Conservation (phyloP, 2,888 invertebrate species). For the Pogonocherus hispidulus region DNA sequence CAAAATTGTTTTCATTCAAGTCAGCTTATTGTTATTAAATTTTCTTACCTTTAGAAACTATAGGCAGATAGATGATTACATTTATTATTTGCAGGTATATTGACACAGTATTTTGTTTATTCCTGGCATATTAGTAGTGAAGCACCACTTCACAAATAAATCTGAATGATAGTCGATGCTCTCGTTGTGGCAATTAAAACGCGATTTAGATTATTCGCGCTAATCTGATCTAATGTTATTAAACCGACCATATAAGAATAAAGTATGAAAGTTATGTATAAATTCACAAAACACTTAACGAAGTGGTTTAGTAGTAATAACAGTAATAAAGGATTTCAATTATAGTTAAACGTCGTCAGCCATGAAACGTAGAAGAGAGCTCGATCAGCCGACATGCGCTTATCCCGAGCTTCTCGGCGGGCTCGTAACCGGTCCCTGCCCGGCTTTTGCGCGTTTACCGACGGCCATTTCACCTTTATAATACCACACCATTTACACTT, state of each 20-base stretch:
- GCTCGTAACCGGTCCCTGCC: conserved; percentile 66
- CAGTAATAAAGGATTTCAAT: conserved; percentile 51
- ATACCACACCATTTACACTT: conserved; percentile 67
- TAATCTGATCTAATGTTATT: conserved; percentile 15
- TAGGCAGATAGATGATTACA: no score
- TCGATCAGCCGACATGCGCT: conserved; percentile 48
- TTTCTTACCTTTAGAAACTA: no score
- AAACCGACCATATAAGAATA: conserved; percentile 39
- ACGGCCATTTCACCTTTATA: conserved; percentile 66
- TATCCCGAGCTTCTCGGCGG: conserved; percentile 55
- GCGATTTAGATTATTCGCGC: background rate
- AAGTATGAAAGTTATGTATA: conserved; percentile 46
- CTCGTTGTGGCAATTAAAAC: background rate
- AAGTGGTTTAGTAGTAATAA: conserved; percentile 48
- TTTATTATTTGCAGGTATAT: no score
- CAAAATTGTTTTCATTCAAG: no score
- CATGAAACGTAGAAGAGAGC: conserved; percentile 32
- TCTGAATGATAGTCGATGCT: background rate
- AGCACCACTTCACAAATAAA: background rate
- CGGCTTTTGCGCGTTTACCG: conserved; percentile 64
- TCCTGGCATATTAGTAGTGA: no score
- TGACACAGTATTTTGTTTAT: no score
- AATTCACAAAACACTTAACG: conserved; percentile 49
- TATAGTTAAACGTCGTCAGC: conserved; percentile 44
- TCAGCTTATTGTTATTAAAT: no score